Base-by-base conservation (phyloP, 1,140 invertebrate genomes). In the Drosophila pseudoobscura region DNA sequence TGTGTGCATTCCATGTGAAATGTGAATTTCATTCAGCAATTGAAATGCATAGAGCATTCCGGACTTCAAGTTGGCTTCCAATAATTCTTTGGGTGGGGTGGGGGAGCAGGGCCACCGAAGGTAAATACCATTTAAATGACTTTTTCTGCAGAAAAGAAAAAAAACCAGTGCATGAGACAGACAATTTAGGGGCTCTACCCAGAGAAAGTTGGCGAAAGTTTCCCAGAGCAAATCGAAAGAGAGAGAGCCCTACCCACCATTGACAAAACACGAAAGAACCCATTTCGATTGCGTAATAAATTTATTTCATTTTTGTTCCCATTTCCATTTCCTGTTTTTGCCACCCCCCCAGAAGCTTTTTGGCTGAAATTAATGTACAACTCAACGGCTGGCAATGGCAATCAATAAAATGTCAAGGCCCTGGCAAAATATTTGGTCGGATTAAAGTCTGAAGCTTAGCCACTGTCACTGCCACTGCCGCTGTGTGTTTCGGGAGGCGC, bases 351-450 rank as follows among this genome's bases (percentile, higher is more conserved):
- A n/a, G 3, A 15, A 31, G 54, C 60, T 65, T 59, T 75, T 43
- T 45, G 43, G 56, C 50, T 45, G 45, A 79, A 79, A 78, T 79
- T 79, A 79, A 79, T 79, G 75, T 63, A 29, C 58, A 51, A 74
- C 55, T 54, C 62, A 70, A 75, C 70, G 56, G 60, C 52, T 61
- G 77, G 76, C 77, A 80, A 47, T 61, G 77, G 76, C 77, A 80
- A 80, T 80, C 76, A 79, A 79, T 80, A 80, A 79, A 64, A 64
- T 58, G 76, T 79, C 77, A 79, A 60, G 9, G 31, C 22, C 52
- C 11, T 44, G 63, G 50, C 57, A 60, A 70, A 78, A 79, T 79
- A 75, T 70, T 56, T 53, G 55, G 65, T 53, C 63, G 61, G 77
- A 80, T 80, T 80, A 79, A 80, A 79, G 76, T 70, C 55, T 11